Base-by-base conservation (phyloP, 2,888 invertebrate genomes). In the Mimas tiliae region DNA sequence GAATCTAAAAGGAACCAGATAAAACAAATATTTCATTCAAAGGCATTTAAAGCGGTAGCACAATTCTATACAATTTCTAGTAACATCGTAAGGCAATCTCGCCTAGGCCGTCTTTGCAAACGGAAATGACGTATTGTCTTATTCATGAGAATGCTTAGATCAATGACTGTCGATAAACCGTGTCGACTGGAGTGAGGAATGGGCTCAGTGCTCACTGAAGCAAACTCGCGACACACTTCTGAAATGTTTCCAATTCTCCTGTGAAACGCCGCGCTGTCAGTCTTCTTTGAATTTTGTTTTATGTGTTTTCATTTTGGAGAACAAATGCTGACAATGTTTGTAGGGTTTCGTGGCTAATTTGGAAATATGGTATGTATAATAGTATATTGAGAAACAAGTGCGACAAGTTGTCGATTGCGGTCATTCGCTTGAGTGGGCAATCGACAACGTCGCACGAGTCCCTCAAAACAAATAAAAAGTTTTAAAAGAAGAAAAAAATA, bases 61-160 rank as follows among this genome's bases (percentile, higher is more conserved):
- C 27, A 6, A 27, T 14, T 14, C 1, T 19, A 14, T 27, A 52
- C 1, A 53, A 53, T 33, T 38, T 38, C 11, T 19, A 38, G 38
- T 58, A 11, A 16, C n/a, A 16, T 47, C 12, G n/a, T 16, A 7
- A 62, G 45, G 12, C 47, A 47, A 62, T 45, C 47, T 21, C 33
- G 19, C 1, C 19, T 47, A n/a, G 45, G 27, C 21, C 27, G 9
- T 11, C 11, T 11, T 42, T 27, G 51, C 50, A 50, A 63, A 50
- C 16, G 45, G 33, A 65, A 45, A 47, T 65, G 55, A 55, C 33
- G 12, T 55, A 42, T 52, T 64, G 52, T 52, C 47, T 47, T 55
- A 65, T 65, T 65, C 55, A 65, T 55, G 47, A 65, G 53, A n/a
- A 9, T 19, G 33, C 19, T 19, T 53, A 53, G 58, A 65, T 45